Base-by-base conservation (phyloP, 35 echinoderm and acorn worm species). In the Ophioderma brevispina region DNA sequence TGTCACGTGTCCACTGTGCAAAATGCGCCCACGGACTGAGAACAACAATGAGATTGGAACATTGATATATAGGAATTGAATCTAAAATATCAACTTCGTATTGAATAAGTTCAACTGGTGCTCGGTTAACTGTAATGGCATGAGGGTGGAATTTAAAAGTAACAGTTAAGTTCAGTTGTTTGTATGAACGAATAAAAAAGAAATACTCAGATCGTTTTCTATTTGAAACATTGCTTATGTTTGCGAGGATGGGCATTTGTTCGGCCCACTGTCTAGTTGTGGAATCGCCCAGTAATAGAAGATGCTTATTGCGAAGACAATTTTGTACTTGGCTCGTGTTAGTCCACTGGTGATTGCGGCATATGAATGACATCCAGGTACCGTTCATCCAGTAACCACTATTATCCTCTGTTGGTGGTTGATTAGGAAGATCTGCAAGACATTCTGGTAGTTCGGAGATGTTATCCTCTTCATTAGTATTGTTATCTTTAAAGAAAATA, bases 11-110 rank as follows among this genome's bases (percentile, higher is more conserved):
- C 90, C 90, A 92, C 37, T 80, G 76, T 6, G 37, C 31, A 37
- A 78, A 92, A 59, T 92, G 90, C 0, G 90, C 90, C 90, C 90
- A 92, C 0, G 82, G 90, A 85, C 82, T 92, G 0, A 92, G 13
- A 0, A 79, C 31, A 34, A 92, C 79, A 25, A 92, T 42, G 33
- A 78, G 52, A 76, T 92, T 86, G 25, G 37, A 39, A 37, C 86
- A 87, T 25, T 70, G 6, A 25, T 18, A 4, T 2, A 25, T 30
- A 13, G 10, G 59, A 15, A 70, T 70, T 25, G 59, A 70, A 25
- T 70, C 59, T 70, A 70, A 25, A 15, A 70, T 70, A 70, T 70
- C 59, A 13, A 25, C 59, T 3, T 15, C 5, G n/a, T 70, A 70
- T 70, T 13, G 5, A 30, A 25, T 15, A 8, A 70, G 4, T 4